These are phyloP conservation scores for Turnix velox DNA, from an alignment of 2,113 vertebrate genomes.

Conservation along the genomic window DNA sequence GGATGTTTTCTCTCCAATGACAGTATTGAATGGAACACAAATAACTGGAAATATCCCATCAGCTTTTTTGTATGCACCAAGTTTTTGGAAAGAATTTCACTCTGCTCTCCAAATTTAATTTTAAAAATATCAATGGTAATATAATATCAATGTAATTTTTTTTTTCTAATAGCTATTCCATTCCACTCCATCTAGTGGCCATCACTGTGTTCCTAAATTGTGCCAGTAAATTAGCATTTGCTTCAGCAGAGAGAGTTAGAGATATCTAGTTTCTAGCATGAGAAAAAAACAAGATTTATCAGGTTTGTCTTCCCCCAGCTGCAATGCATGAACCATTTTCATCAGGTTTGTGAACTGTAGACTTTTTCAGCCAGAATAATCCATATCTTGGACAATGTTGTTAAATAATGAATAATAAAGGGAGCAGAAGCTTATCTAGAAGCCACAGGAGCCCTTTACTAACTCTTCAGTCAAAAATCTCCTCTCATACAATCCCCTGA, in stretches of 20 bases:
- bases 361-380: neutral
- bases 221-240: neutral
- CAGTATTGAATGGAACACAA: neutral
- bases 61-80: neutral
- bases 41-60: neutral
- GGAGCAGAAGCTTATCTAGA: neutral
- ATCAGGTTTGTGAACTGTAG: neutral
- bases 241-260: neutral
- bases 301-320: neutral
- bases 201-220: accelerated
- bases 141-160: accelerated
- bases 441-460: neutral
- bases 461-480: neutral
- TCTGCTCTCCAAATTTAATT: neutral
- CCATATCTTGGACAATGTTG: neutral
- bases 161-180: neutral
- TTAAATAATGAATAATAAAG: neutral
- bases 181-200: neutral
- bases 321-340: neutral
- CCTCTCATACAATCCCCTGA: neutral
- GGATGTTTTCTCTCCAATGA: neutral
- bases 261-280: neutral
- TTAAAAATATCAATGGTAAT: neutral
- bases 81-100: neutral
- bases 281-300: neutral